phyloP scores from a whole-genome alignment of 1,140 invertebrate species.

The Drosophila nebulosa region DNA sequence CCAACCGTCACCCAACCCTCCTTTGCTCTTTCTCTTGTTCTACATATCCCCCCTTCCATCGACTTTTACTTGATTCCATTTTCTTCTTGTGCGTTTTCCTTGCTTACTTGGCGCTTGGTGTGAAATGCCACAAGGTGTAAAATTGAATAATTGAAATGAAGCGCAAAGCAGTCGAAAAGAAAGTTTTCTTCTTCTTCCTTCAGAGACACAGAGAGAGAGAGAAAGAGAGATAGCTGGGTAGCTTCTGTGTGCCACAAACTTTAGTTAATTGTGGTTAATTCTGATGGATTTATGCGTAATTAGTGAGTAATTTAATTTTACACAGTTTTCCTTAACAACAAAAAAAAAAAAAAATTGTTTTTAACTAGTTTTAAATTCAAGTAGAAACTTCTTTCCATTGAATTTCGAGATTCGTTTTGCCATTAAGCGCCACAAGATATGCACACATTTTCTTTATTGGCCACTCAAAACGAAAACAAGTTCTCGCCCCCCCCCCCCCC shows the following conservation, averaged over 20 bases:
- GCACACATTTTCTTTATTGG: constrained; percentile 72
- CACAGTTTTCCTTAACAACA: constrained; percentile 20
- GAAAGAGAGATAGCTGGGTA: constrained; percentile 10
- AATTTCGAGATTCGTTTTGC: not conserved
- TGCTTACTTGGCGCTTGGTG: constrained; percentile 23
- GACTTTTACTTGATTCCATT: not conserved
- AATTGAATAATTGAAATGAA: constrained; percentile 81
- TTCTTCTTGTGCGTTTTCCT: not conserved
- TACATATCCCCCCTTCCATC: not conserved
- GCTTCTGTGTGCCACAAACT: constrained; percentile 66
- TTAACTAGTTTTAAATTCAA: constrained; percentile 11
- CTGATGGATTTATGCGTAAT: constrained; percentile 80
- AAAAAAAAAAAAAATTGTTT: constrained; percentile 8
- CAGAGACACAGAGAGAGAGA: not conserved
- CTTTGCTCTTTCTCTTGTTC: no score
- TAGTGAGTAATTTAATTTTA: constrained; percentile 71
- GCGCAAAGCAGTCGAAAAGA: constrained; percentile 28
- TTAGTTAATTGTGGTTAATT: constrained; percentile 80
- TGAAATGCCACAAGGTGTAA: constrained; percentile 79
- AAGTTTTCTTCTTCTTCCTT: not conserved
- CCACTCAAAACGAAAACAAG: constrained; percentile 29
- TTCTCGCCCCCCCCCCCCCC: constrained; percentile 16
- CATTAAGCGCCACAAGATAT: constrained; percentile 47
- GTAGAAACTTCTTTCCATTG: not conserved
- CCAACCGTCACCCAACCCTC: not conserved